Evolutionary conservation across 2,888 invertebrate genomes (phyloP), one percentile per base, ranked within the genome.

Genomic region (Palloptera scutellata): DNA sequence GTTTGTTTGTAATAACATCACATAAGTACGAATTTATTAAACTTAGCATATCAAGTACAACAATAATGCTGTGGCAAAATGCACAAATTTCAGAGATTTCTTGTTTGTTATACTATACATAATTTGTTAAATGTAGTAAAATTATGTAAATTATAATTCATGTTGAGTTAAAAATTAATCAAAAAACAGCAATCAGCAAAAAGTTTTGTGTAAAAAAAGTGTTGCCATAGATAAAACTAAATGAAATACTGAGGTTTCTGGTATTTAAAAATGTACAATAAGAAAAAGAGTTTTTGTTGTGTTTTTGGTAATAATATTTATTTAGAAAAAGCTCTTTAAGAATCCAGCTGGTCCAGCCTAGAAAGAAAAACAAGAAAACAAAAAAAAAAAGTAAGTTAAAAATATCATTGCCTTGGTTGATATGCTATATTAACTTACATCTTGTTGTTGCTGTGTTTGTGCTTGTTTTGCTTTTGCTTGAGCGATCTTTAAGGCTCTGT

Each of bases 281-380:
- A 53, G 41, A 52, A 48, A 61, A 61, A 64, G 43, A 58, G 59
- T 40, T 41, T 60, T 70, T 68, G 61, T 69, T 72, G 65, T 67
- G 70, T 48, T 48, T 68, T 61, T 66, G 69, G 64, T 66, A 61
- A 72, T 66, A 61, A 72, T 71, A 64, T 62, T 72, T 73, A 73
- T 80, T 93, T 94, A 95, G 91, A 95, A 95, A 89, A 95, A 94
- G 91, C 94, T 94, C 90, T 95, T 95, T 87, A 95, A 91, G 91
- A 95, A 95, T 88, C 94, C 94, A 87, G 94, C 93, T 86, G 95
- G 93, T 87, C 94, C 94, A 88, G 94, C 93, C 94, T 95, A 78
- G 61, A 75, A 74, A 20, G 57, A 59, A 17, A 20, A 67, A 53
- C 52, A 55, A 17, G 59, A n/a, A 54, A 51, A 20, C 19, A 19